Evolutionary conservation across 2,797 vertebrate genomes (phyloP).

Genomic region (Notolabrus celidotus): DNA sequence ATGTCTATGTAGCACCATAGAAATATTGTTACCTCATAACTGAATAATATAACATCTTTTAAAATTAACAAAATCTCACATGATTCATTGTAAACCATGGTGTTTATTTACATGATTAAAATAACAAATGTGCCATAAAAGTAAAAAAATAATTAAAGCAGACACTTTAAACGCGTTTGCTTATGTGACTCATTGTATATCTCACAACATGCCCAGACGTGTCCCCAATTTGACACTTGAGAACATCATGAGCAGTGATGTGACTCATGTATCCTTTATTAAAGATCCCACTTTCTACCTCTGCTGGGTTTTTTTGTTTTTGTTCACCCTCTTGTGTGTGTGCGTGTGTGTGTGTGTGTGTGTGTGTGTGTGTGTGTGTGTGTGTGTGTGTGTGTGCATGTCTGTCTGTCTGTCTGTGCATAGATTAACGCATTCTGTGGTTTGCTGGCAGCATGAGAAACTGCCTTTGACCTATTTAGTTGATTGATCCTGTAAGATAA

Average conservation of each 20-base stretch:
- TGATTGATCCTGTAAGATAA: not conserved
- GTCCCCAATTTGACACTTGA: conserved; percentile 78
- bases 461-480: conserved; percentile 50
- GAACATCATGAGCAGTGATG: conserved; percentile 61
- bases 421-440: conserved; percentile 29
- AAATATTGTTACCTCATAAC: too few species aligned
- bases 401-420: not conserved
- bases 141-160: too few species aligned
- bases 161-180: not conserved
- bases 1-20: too few species aligned
- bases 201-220: conserved; percentile 72
- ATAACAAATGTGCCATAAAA: too few species aligned
- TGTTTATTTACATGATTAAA: too few species aligned
- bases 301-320: conserved; percentile 39
- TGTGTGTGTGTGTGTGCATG: conserved; percentile 29
- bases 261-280: conserved; percentile 71
- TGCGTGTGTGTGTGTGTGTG: conserved; percentile 35
- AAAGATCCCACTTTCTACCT: conserved; percentile 34
- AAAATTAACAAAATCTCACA: too few species aligned
- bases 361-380: conserved; percentile 42
- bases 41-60: too few species aligned
- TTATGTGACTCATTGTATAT: conserved; percentile 58
- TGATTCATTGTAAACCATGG: too few species aligned
- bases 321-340: conserved; percentile 36
- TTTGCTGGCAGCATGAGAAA: conserved; percentile 55